Evolutionary conservation across 2,113 vertebrate genomes (phyloP).

Genomic region (Mionectes macconnelli): DNA sequence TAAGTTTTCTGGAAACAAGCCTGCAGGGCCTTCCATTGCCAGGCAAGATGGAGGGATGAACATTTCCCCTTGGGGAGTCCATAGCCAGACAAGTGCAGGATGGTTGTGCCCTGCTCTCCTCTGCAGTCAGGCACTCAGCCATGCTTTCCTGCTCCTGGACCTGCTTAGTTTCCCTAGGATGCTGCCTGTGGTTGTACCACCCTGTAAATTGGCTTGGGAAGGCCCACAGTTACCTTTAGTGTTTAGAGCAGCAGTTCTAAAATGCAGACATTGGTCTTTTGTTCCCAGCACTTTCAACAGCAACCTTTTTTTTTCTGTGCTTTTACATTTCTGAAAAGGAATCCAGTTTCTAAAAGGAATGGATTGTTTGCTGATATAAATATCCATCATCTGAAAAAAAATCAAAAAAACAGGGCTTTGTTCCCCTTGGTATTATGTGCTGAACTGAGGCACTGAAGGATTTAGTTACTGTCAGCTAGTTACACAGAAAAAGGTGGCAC

Average conservation of each 20-base stretch:
- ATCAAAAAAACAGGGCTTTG: neutral
- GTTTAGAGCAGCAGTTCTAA: neutral
- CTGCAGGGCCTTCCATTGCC: neutral
- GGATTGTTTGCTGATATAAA: neutral
- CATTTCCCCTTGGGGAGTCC: neutral
- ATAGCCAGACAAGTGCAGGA: accelerated
- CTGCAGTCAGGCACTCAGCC: neutral
- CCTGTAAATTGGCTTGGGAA: neutral
- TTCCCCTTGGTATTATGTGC: neutral
- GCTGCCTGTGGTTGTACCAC: neutral
- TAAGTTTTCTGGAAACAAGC: neutral
- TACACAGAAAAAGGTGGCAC: neutral
- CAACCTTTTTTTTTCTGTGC: neutral
- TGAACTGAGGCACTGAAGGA: neutral
- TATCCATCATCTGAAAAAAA: neutral
- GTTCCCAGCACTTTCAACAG: neutral
- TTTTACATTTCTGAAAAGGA: neutral
- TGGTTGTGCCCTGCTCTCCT: neutral
- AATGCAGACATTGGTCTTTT: neutral
- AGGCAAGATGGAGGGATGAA: neutral
- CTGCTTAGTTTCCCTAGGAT: accelerated
- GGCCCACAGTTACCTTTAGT: neutral
- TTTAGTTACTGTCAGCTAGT: neutral
- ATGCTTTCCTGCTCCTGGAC: neutral
- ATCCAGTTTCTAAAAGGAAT: neutral